Base-by-base conservation (phyloP, 2,888 invertebrate genomes). In the Mimas tiliae region DNA sequence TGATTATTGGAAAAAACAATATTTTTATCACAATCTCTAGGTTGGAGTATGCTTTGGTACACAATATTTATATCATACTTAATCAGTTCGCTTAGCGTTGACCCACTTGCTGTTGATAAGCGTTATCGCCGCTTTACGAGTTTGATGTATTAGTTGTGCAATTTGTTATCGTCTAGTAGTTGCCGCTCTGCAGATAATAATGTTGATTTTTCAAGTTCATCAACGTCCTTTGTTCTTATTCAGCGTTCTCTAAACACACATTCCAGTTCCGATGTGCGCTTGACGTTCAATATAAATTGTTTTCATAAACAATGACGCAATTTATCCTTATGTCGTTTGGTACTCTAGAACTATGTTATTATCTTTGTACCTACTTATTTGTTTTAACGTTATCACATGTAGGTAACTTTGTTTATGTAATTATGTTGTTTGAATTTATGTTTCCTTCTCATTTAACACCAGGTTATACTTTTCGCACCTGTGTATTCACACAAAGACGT, bases 61-160 rank as follows among this genome's bases (percentile, higher is more conserved):
- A 66, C 73, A 72, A 74, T 69, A 78, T 80, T 77, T 73, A 75
- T 74, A 69, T 66, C 68, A 71, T 70, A 70, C 66, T 69, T 73
- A 76, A 83, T 85, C 80, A 75, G 80, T 79, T 76, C 73, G 76
- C 81, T 83, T 83, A 80, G 80, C 83, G 77, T 83, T 91, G 90
- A 90, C 91, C 91, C 76, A 91, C 80, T 90, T 91, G 84, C 76
- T 68, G 70, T 69, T 77, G 89, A 91, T 91, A 90, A 87, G 78
- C 69, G 74, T 81, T 90, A 91, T 91, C 89, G 81, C 74, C 77
- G 73, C 70, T 74, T 79, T 80, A 77, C 73, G 74, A 82, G 82
- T 81, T 74, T 85, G 82, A 86, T 87, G 82, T 88, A 83, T 85
- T 86, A 82, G 81, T 87, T 87, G 86, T 85, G 86, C 87, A 89